A percentile compares a stretch with the other conserved stretches of the same genome.
Conservation (phyloP, 2,888 invertebrate species). For the Conus canariensis region DNA sequence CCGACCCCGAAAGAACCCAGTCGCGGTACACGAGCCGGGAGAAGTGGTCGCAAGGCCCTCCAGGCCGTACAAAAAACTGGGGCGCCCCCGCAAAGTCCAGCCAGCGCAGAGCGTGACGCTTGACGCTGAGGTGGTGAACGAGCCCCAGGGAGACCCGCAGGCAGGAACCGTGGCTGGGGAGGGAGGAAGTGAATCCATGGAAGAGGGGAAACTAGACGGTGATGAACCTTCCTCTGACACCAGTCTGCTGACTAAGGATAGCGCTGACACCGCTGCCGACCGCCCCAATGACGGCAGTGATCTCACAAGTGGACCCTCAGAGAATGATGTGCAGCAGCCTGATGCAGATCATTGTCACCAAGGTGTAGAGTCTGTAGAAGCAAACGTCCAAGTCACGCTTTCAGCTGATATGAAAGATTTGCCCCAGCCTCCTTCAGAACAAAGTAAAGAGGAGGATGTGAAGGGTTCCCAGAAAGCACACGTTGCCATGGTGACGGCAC, state of each 20-base stretch:
- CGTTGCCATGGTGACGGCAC: no score
- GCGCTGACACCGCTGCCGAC: no score
- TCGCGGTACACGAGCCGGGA: not conserved
- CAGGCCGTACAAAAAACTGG: conserved; percentile 25
- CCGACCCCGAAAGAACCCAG: conserved; percentile 35
- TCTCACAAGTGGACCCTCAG: no score
- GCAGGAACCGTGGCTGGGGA: not conserved
- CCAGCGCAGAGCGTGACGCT: not conserved
- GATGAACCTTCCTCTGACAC: not conserved
- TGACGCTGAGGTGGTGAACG: not conserved
- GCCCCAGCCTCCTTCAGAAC: not conserved
- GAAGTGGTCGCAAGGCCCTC: not conserved
- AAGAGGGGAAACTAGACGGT: not conserved
- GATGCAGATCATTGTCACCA: no score
- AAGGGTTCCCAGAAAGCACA: no score
- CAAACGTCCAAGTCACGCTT: not conserved
- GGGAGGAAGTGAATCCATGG: not conserved
- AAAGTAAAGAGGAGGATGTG: no score
- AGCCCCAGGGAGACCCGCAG: not conserved
- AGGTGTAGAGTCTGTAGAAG: no score
- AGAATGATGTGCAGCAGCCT: no score
- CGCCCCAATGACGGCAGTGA: no score
- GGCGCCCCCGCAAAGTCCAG: conserved; percentile 31
- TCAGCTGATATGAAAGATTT: not conserved
- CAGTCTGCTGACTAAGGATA: no score